phyloP scores from a whole-genome alignment of 2,797 vertebrate species.

The Cetoscarus ocellatus region DNA sequence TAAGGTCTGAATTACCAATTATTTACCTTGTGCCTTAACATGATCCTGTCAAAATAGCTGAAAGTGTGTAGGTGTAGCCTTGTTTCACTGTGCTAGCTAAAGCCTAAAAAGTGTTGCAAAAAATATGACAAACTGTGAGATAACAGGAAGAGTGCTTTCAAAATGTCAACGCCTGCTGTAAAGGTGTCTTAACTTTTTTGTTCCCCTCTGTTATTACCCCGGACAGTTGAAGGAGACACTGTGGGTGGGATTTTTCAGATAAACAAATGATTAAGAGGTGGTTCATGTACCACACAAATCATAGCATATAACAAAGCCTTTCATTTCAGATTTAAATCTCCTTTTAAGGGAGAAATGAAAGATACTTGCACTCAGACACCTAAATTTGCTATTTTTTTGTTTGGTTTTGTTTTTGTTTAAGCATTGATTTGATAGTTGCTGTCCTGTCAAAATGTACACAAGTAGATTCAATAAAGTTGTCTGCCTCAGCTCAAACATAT shows the following conservation, averaged over 20 bases:
- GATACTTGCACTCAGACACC: too few species aligned
- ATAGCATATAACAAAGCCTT: not conserved
- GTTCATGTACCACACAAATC: not conserved
- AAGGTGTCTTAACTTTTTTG: not conserved
- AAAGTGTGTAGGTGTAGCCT: not conserved
- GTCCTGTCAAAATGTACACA: too few species aligned
- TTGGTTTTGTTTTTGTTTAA: too few species aligned
- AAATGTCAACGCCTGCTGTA: not conserved
- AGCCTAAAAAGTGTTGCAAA: not conserved
- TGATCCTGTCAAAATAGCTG: not conserved
- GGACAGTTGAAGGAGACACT: not conserved
- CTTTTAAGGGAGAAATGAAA: slow-evolving; percentile 9
- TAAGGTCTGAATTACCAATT: too few species aligned
- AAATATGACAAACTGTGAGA: not conserved
- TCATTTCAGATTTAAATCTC: slow-evolving; percentile 2
- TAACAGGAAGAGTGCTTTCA: not conserved
- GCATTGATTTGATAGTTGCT: too few species aligned
- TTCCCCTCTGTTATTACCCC: not conserved
- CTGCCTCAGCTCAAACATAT: too few species aligned
- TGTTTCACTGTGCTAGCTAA: not conserved
- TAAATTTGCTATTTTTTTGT: too few species aligned
- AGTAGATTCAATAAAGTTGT: too few species aligned
- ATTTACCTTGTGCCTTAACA: too few species aligned
- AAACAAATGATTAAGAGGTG: not conserved
- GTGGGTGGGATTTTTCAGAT: not conserved